Conservation (phyloP, 1,140 invertebrate species). For the Caenorhabditis latens region DNA sequence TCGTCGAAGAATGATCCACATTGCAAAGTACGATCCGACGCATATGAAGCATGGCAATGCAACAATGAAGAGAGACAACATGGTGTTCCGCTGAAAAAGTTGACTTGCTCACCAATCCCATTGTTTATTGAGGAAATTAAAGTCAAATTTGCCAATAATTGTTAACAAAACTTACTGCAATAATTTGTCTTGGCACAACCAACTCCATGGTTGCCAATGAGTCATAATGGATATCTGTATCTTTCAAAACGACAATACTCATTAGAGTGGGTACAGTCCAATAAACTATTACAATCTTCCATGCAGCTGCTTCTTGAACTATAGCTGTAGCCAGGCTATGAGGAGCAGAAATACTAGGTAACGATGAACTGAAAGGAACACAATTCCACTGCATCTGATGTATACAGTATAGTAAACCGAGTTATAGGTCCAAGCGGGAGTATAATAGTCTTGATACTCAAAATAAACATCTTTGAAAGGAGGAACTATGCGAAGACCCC, state of each 20-base stretch:
- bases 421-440: conserved; percentile 1
- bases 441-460: conserved; percentile 28
- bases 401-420: conserved; percentile 2
- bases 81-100: too few species aligned
- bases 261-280: conserved; percentile 2
- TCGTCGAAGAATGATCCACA: background rate
- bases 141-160: too few species aligned
- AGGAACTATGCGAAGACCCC: conserved; percentile 2
- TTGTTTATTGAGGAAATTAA: too few species aligned
- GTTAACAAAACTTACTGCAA: too few species aligned
- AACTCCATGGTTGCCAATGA: background rate
- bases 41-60: background rate
- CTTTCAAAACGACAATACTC: conserved; percentile 1
- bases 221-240: conserved; percentile 14
- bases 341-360: conserved; percentile 22
- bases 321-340: background rate
- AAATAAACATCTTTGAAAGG: conserved; percentile 32
- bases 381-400: conserved; percentile 17
- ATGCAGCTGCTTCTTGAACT: conserved; percentile 18
- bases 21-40: background rate
- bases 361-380: conserved; percentile 26
- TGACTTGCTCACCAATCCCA: background rate
- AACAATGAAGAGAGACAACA: too few species aligned
- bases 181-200: background rate
- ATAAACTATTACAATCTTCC: background rate